Conservation (phyloP, 2,113 vertebrate species). For the Dasypus novemcinctus region DNA sequence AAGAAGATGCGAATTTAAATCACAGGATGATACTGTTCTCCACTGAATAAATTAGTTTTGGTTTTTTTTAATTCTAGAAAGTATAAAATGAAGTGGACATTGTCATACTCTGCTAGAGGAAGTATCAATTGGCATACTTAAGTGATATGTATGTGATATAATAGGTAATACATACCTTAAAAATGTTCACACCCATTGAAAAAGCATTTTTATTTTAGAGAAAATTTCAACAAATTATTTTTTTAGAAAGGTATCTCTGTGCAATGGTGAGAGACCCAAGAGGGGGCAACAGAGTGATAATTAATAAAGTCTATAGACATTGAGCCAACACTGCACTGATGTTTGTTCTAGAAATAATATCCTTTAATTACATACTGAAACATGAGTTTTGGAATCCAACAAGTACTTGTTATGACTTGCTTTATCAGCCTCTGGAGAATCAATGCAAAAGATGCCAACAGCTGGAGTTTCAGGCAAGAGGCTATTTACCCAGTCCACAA, state of each 20-base stretch:
- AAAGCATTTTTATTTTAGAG: not conserved
- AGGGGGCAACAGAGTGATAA: not conserved
- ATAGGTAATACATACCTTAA: not conserved
- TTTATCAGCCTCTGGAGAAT: not conserved
- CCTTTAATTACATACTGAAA: not conserved
- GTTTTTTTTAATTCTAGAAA: not conserved
- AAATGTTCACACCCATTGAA: not conserved
- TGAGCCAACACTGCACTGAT: not conserved
- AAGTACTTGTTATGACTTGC: not conserved
- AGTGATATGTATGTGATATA: too few relatives aligned
- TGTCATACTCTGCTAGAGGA: not conserved
- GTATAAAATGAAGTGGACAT: not conserved
- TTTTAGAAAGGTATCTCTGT: too few relatives aligned
- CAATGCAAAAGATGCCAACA: not conserved
- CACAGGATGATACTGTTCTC: not conserved
- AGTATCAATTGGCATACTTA: not conserved
- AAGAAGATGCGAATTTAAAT: not conserved
- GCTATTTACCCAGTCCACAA: not conserved
- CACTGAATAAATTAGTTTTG: not conserved
- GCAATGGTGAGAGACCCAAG: not conserved
- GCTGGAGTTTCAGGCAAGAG: not conserved
- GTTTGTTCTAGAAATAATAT: not conserved
- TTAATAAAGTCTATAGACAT: not conserved
- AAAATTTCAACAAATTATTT: not conserved
- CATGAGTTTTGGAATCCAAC: not conserved